Percentiles rank a stretch among this genome's conserved stretches.
Evolutionary conservation across 2,888 invertebrate genomes (phyloP).

Genomic region (Spilarctia lutea): DNA sequence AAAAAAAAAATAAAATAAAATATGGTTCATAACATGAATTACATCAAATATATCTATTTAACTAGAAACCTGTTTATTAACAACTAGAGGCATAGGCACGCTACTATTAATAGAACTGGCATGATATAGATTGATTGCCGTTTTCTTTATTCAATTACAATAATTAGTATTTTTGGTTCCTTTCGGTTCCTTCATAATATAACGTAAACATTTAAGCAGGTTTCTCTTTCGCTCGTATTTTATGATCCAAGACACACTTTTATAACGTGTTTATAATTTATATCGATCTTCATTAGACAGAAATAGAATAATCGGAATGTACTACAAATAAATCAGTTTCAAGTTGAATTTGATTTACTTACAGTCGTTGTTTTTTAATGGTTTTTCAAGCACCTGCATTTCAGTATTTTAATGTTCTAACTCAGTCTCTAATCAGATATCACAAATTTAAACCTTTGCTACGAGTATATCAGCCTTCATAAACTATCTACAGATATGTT

Average conservation of each 20-base stretch:
- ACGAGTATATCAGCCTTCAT: too few species aligned
- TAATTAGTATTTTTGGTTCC: background rate
- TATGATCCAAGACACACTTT: too few species aligned
- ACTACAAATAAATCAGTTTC: background rate
- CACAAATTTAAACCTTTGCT: background rate
- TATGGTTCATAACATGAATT: too few species aligned
- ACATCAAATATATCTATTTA: background rate
- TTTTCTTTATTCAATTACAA: background rate
- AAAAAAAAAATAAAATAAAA: too few species aligned
- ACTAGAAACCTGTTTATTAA: background rate
- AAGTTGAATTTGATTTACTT: too few species aligned
- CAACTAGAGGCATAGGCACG: background rate
- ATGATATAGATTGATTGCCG: background rate
- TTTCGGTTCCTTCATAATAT: background rate
- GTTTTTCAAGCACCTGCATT: too few species aligned
- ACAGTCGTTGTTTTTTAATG: too few species aligned
- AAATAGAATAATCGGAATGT: background rate
- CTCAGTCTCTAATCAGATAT: background rate
- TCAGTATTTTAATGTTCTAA: too few species aligned
- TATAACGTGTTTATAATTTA: too few species aligned
- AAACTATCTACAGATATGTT: accelerated
- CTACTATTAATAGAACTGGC: background rate
- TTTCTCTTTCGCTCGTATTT: background rate
- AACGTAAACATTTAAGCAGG: background rate
- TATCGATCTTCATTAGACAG: background rate